phyloP scores from a whole-genome alignment of 2,888 invertebrate genomes.

The Polymixis lichenea region DNA sequence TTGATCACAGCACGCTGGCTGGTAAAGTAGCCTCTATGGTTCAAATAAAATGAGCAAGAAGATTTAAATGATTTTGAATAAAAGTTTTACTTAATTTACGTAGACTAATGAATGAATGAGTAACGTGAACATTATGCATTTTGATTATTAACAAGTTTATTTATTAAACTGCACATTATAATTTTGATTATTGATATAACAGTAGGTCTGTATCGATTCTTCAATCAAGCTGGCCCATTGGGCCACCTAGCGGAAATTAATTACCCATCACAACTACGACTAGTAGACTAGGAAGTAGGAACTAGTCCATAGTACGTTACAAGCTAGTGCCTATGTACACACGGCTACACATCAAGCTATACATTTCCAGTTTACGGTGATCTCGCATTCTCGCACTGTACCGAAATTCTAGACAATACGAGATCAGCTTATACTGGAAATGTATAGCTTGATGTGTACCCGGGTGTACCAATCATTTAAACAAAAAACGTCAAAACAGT shows the following conservation, averaged over 20 bases:
- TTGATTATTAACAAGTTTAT: too few species aligned
- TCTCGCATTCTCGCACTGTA: too few species aligned
- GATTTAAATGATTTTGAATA: constrained; percentile 26
- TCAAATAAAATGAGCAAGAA: constrained; percentile 29
- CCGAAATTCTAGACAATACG: too few species aligned
- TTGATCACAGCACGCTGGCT: constrained; percentile 65
- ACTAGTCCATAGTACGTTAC: neutral
- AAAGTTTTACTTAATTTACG: neutral
- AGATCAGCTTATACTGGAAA: too few species aligned
- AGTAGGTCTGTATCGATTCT: neutral
- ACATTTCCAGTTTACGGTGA: too few species aligned
- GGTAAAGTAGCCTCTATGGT: constrained; percentile 63
- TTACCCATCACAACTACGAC: neutral
- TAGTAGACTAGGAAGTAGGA: neutral
- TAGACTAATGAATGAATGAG: neutral
- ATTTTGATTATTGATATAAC: neutral
- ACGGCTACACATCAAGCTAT: too few species aligned
- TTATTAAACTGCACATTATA: neutral
- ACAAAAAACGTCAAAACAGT: neutral
- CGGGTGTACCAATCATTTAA: too few species aligned
- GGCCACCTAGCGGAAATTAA: neutral
- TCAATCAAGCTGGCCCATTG: neutral
- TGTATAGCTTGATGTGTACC: too few species aligned
- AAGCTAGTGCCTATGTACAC: neutral
- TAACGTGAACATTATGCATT: neutral